phyloP scores from a whole-genome alignment of 1,140 invertebrate genomes.

The Idris sp. region DNA sequence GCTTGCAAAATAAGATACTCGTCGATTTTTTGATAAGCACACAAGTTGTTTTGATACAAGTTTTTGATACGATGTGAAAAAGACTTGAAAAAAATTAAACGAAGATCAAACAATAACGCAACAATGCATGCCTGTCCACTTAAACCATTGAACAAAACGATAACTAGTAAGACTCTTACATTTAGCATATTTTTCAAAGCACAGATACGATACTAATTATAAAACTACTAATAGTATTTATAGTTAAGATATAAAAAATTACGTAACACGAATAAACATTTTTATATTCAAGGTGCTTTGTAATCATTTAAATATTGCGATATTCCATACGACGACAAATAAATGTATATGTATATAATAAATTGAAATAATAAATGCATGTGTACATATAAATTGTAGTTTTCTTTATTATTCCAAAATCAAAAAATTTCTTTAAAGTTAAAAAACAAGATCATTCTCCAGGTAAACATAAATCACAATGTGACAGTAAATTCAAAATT shows the following conservation, averaged over 20 bases:
- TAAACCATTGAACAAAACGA: slow-evolving; percentile 49
- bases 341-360: slow-evolving; percentile 59
- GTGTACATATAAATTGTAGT: slow-evolving; percentile 49
- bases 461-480: too few relatives aligned
- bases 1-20: too few relatives aligned
- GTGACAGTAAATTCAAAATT: too few relatives aligned
- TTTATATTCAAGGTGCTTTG: slow-evolving; percentile 75
- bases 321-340: slow-evolving; percentile 54
- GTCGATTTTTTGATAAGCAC: too few relatives aligned
- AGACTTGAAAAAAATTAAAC: slow-evolving; percentile 26
- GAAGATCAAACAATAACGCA: slow-evolving; percentile 45
- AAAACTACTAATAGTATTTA: slow-evolving; percentile 58
- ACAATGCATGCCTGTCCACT: slow-evolving; percentile 40
- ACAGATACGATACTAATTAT: slow-evolving; percentile 58
- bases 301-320: slow-evolving; percentile 62
- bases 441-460: too few relatives aligned
- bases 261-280: slow-evolving; percentile 60
- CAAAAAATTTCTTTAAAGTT: too few relatives aligned
- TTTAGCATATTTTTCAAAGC: slow-evolving; percentile 58
- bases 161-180: slow-evolving; percentile 44
- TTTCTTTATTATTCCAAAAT: too few relatives aligned
- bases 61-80: slow-evolving; percentile 25
- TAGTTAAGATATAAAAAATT: slow-evolving; percentile 49
- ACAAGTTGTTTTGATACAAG: slow-evolving; percentile 37
- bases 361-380: slow-evolving; percentile 53